phyloP scores from a whole-genome alignment of 2,113 vertebrate species.

The Corvus moneduloides region DNA sequence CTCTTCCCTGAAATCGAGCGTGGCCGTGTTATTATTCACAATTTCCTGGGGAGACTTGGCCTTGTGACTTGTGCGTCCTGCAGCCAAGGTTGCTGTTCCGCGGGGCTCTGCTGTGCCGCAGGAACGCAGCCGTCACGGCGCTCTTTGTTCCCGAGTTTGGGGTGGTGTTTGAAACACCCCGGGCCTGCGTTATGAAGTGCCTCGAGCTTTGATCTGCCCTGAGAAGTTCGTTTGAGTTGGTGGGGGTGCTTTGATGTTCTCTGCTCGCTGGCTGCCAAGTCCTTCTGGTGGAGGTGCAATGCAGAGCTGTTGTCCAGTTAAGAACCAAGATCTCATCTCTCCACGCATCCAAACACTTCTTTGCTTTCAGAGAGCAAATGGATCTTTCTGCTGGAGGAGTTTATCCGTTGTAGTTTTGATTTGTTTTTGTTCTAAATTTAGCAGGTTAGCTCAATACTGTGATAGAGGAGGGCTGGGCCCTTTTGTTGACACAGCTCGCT shows the following conservation, averaged over 20 bases:
- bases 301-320: background rate
- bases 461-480: background rate
- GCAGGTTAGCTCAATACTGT: background rate
- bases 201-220: background rate
- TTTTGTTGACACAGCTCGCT: background rate
- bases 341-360: background rate
- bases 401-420: background rate
- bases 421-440: background rate
- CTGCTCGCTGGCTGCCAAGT: background rate
- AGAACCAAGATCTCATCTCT: background rate
- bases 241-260: conserved; percentile 14
- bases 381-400: background rate
- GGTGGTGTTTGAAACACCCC: background rate
- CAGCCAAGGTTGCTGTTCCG: background rate
- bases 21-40: background rate
- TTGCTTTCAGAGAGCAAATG: background rate
- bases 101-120: background rate
- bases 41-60: background rate
- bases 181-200: background rate
- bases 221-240: background rate
- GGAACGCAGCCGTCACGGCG: background rate
- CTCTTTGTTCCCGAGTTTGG: background rate
- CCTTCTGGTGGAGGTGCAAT: background rate
- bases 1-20: background rate
- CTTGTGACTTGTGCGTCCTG: background rate